A percentile compares a stretch with the other conserved stretches of the same genome.
Evolutionary conservation across 2,797 vertebrate species (phyloP).

Genomic region (Champsocephalus esox): DNA sequence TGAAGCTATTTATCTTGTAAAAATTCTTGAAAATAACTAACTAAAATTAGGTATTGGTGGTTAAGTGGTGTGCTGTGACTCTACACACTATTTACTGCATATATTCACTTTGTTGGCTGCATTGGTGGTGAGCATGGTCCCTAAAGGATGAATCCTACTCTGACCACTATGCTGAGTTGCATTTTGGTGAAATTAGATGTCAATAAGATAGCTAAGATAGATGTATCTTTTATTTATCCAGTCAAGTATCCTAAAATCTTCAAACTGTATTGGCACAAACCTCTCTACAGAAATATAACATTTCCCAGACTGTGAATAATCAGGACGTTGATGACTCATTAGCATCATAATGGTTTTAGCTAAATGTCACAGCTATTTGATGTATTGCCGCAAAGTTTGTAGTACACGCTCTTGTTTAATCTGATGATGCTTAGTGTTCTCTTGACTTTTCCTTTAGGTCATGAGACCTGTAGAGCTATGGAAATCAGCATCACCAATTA

Average conservation of each 20-base stretch:
- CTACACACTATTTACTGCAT: background rate
- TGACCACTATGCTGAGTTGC: background rate
- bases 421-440: background rate
- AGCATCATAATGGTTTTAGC: background rate
- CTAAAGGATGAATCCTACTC: background rate
- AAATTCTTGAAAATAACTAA: conserved; percentile 1
- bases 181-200: background rate
- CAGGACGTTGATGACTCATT: background rate
- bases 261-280: background rate
- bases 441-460: background rate
- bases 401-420: background rate
- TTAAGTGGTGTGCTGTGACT: conserved; percentile 17
- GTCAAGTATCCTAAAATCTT: background rate
- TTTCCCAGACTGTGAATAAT: background rate
- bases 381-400: background rate
- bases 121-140: conserved; percentile 3
- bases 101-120: background rate
- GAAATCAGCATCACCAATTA: background rate
- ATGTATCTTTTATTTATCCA: background rate
- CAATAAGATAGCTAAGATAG: no score
- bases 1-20: conserved; percentile 5
- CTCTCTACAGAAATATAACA: background rate
- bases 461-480: background rate
- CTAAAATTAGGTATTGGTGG: background rate
- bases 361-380: background rate